Evolutionary conservation across 2,888 invertebrate species (phyloP).

Genomic region (Ophioninae sp.): DNA sequence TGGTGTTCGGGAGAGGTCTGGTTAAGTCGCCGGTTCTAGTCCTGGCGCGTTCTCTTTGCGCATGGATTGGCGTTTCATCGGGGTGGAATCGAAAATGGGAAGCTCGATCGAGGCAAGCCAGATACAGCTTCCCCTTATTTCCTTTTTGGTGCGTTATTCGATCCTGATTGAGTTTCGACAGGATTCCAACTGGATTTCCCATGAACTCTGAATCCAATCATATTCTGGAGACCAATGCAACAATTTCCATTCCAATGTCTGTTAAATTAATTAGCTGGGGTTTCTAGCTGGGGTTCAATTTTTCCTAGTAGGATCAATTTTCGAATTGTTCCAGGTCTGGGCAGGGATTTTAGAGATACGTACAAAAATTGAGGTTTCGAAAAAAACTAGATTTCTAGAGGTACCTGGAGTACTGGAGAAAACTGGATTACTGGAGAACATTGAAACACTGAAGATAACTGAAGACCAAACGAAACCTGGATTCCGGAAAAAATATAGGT

Average conservation of each 20-base stretch:
- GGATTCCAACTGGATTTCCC: background rate
- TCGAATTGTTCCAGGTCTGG: background rate
- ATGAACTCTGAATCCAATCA: background rate
- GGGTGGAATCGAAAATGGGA: slow-evolving; percentile 15
- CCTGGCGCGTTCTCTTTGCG: background rate
- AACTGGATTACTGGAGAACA: no score
- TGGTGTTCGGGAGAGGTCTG: slow-evolving; percentile 3
- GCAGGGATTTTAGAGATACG: no score
- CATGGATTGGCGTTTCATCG: slow-evolving; percentile 25
- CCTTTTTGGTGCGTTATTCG: background rate
- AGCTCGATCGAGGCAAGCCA: background rate
- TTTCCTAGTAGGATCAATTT: background rate
- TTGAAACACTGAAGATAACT: no score
- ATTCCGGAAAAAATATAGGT: no score
- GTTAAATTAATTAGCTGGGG: background rate
- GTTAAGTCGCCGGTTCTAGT: slow-evolving; percentile 16
- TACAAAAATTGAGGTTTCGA: no score
- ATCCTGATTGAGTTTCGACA: background rate
- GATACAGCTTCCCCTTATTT: background rate
- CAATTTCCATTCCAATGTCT: background rate
- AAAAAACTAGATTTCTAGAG: no score
- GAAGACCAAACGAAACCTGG: no score
- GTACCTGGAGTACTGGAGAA: no score
- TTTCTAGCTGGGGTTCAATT: background rate
- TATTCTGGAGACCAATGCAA: background rate